phyloP scores from a whole-genome alignment of 2,888 invertebrate species.

The Pollenia labialis region DNA sequence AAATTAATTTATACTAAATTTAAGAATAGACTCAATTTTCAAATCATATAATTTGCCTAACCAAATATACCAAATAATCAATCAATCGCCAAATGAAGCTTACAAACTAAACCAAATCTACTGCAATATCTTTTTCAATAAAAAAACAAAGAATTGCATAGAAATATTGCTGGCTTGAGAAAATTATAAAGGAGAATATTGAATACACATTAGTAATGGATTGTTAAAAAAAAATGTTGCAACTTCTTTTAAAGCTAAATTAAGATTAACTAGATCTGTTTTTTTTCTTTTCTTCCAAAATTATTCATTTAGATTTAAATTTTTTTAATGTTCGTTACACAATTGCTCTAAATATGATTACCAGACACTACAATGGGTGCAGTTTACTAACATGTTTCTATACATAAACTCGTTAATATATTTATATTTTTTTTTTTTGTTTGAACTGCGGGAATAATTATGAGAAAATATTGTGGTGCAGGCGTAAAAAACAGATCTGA shows the following conservation, averaged over 20 bases:
- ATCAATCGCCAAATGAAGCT: constrained; percentile 29
- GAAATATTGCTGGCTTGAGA: neutral
- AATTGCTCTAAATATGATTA: constrained; percentile 66
- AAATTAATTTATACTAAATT: neutral
- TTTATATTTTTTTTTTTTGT: neutral
- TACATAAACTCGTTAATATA: neutral
- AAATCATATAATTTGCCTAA: constrained; percentile 16
- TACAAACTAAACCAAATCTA: neutral
- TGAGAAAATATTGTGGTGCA: constrained; percentile 48
- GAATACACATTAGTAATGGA: constrained; percentile 20
- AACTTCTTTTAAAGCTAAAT: constrained; percentile 7
- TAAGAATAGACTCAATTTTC: neutral
- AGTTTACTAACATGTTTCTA: constrained; percentile 35
- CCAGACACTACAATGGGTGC: constrained; percentile 65
- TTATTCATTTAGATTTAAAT: neutral
- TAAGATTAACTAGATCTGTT: constrained; percentile 18
- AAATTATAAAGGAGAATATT: constrained; percentile 24
- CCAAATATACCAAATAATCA: constrained; percentile 18
- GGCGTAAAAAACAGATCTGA: constrained; percentile 50
- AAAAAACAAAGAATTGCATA: constrained; percentile 9
- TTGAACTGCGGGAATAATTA: constrained; percentile 46
- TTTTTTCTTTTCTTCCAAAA: neutral
- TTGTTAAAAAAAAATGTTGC: constrained; percentile 15
- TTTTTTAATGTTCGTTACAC: constrained; percentile 23
- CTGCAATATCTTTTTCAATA: neutral